These are phyloP conservation scores for Epsilonema sp. DNA, from an alignment of 2,888 invertebrate genomes.

Conservation along the genomic window DNA sequence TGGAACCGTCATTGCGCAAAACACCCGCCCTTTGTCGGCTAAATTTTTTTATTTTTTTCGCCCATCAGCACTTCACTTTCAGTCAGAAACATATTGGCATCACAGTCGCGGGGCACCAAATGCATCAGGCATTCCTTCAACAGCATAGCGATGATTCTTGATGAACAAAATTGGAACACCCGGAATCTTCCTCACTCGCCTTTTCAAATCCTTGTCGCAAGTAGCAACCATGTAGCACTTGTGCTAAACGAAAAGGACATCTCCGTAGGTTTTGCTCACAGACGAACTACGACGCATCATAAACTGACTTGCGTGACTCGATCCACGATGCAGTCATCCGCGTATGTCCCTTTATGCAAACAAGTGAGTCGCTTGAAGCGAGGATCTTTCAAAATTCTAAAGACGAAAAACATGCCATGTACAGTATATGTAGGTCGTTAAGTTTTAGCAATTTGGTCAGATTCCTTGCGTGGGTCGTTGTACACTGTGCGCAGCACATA, in stretches of 20 bases:
- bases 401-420: slow-evolving; percentile 2
- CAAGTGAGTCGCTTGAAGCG: slow-evolving; percentile 79
- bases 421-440: not conserved
- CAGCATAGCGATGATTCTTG: slow-evolving; percentile 50
- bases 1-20: too few species aligned
- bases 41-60: too few species aligned
- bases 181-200: slow-evolving; percentile 84
- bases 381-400: slow-evolving; percentile 67
- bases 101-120: slow-evolving; percentile 64
- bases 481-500: not conserved
- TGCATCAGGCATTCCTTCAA: slow-evolving; percentile 97
- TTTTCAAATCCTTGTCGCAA: slow-evolving; percentile 87
- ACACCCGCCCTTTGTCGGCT: too few species aligned
- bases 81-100: too few species aligned
- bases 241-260: slow-evolving; percentile 44
- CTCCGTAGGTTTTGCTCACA: too few species aligned
- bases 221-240: slow-evolving; percentile 99
- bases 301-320: slow-evolving; percentile 71
- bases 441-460: too few species aligned
- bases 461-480: too few species aligned
- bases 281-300: too few species aligned
- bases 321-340: slow-evolving; percentile 92
- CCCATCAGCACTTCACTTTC: too few species aligned
- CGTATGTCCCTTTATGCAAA: slow-evolving; percentile 90
- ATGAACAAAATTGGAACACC: slow-evolving; percentile 98